phyloP scores from a whole-genome alignment of 2,888 invertebrate genomes.

The Carterocephalus palaemon region DNA sequence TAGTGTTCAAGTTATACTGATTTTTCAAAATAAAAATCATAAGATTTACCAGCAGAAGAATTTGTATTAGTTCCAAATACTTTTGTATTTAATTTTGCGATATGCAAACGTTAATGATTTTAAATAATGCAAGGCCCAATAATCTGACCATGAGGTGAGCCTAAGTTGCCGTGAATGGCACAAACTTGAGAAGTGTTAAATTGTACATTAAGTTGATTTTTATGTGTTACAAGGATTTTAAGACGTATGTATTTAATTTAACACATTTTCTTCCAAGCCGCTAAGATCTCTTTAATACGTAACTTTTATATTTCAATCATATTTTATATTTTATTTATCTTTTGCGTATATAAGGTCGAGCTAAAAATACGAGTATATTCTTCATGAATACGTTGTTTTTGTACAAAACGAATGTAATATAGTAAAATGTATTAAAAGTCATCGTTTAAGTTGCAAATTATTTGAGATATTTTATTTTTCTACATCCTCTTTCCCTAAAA shows the following conservation, averaged over 20 bases:
- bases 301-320: constrained; percentile 57
- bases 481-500: constrained; percentile 29
- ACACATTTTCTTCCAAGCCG: constrained; percentile 43
- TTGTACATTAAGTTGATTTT: constrained; percentile 7
- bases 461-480: constrained; percentile 54
- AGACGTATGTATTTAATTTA: background rate
- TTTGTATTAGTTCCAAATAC: no score
- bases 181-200: constrained; percentile 7
- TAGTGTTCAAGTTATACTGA: no score
- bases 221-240: constrained; percentile 24
- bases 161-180: constrained; percentile 18
- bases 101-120: constrained; percentile 4
- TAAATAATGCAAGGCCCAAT: constrained; percentile 13
- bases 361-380: constrained; percentile 52
- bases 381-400: constrained; percentile 64
- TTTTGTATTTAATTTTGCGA: no score
- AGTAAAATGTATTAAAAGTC: constrained; percentile 76
- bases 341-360: constrained; percentile 53
- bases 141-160: constrained; percentile 12
- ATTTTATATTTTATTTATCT: constrained; percentile 48
- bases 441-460: constrained; percentile 74
- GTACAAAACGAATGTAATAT: constrained; percentile 74
- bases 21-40: no score
- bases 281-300: constrained; percentile 70
- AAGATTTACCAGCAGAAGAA: no score